These are phyloP conservation scores for Drosophila yooni DNA, from an alignment of 2,888 invertebrate genomes.

Conservation along the genomic window DNA sequence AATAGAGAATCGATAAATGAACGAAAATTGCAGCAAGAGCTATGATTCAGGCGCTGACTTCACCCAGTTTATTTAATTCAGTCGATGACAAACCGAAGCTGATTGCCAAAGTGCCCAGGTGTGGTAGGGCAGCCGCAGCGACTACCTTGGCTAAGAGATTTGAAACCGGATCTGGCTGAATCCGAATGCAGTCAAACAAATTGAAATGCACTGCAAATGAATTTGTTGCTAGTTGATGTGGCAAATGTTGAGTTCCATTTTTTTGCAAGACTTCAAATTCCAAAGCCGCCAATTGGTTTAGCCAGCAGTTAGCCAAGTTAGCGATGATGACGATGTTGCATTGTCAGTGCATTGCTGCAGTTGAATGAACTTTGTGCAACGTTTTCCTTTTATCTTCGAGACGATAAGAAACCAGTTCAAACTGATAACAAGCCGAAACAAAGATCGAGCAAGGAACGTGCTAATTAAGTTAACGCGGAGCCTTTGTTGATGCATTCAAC, in stretches of 20 bases:
- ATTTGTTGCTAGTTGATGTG: conserved; percentile 19
- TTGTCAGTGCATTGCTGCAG: no score
- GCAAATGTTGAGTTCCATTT: conserved; percentile 13
- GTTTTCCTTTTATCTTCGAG: neutral
- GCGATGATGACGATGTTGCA: neutral
- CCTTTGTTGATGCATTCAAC: conserved; percentile 32
- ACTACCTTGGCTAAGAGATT: conserved; percentile 31
- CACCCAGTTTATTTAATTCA: neutral
- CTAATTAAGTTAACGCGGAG: conserved; percentile 21
- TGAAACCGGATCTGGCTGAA: conserved; percentile 55
- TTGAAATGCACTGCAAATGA: conserved; percentile 31
- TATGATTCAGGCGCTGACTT: conserved; percentile 17
- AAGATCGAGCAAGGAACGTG: conserved; percentile 11
- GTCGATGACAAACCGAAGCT: conserved; percentile 10
- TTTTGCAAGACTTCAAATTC: conserved; percentile 5
- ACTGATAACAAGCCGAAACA: conserved; percentile 35
- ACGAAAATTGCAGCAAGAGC: neutral
- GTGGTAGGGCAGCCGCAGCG: conserved; percentile 4
- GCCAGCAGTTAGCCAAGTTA: neutral
- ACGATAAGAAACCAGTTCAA: conserved; percentile 5
- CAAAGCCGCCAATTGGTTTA: conserved; percentile 10
- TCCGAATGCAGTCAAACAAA: conserved; percentile 28
- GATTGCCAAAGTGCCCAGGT: conserved; percentile 9
- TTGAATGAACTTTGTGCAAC: conserved; percentile 19
- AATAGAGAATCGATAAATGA: neutral